phyloP scores from a whole-genome alignment of 1,140 invertebrate species.

The Bombus confusus region DNA sequence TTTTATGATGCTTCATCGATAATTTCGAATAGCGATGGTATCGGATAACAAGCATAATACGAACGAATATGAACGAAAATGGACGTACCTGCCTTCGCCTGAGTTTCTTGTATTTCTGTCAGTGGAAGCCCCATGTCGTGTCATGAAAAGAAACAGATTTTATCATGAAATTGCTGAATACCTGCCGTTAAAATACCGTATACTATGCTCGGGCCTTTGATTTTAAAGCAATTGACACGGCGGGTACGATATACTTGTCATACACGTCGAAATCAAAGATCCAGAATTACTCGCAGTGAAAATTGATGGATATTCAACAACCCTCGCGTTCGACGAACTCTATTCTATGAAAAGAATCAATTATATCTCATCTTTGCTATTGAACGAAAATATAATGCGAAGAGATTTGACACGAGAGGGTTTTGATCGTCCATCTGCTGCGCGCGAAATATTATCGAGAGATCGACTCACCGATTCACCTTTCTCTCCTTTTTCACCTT shows the following conservation, averaged over 20 bases:
- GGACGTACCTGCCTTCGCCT: conserved; percentile 91
- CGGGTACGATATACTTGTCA: conserved; percentile 8
- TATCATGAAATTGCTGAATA: conserved; percentile 49
- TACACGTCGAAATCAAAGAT: conserved; percentile 18
- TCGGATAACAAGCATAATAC: too few species aligned
- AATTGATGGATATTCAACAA: conserved; percentile 36
- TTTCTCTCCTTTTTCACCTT: conserved; percentile 95
- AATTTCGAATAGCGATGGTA: background rate
- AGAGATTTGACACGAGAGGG: background rate
- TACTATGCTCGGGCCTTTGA: background rate
- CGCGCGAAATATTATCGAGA: conserved; percentile 33
- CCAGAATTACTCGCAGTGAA: background rate
- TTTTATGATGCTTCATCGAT: too few species aligned
- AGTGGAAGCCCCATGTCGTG: conserved; percentile 37
- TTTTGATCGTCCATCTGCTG: conserved; percentile 2
- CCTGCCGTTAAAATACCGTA: background rate
- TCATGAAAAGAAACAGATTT: conserved; percentile 68
- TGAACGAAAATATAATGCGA: background rate
- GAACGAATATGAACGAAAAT: background rate
- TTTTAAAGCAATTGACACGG: background rate
- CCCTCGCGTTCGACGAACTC: background rate
- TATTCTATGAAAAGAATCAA: background rate
- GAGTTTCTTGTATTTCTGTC: conserved; percentile 95
- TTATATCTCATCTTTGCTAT: conserved; percentile 7
- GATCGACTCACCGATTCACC: conserved; percentile 92